A percentile compares a stretch with the other conserved stretches of the same genome.
Evolutionary conservation across 2,113 vertebrate genomes (phyloP).

Genomic region (Neotragus pygmaeus): DNA sequence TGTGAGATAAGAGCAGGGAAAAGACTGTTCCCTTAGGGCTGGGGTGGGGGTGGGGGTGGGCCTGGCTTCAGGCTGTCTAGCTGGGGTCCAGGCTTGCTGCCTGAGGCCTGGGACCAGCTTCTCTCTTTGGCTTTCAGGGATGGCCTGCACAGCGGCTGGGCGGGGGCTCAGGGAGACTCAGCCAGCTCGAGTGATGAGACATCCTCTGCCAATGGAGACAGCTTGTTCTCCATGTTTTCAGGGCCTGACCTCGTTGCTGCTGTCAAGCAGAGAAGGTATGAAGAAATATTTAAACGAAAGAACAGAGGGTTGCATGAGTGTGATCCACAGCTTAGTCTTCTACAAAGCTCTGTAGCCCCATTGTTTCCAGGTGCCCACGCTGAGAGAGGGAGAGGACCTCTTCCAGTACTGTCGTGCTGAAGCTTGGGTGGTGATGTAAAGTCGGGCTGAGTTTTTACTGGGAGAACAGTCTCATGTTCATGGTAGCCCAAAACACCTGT

Average conservation of each 20-base stretch:
- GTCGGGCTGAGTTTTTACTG: neutral
- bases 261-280: conserved; percentile 96
- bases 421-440: neutral
- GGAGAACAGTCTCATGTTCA: neutral
- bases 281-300: neutral
- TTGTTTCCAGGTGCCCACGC: neutral
- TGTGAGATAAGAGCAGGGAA: neutral
- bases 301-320: neutral
- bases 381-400: neutral
- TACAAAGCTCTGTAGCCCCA: neutral
- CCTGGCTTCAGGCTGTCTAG: neutral
- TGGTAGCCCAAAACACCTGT: neutral
- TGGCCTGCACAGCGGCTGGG: conserved; percentile 91
- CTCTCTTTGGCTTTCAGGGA: conserved; percentile 84
- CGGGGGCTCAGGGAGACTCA: conserved; percentile 95
- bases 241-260: conserved; percentile 98
- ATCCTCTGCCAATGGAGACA: conserved; percentile 97
- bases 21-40: neutral
- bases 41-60: neutral
- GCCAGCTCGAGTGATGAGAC: conserved; percentile 98
- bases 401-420: neutral
- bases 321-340: neutral
- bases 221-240: conserved; percentile 99
- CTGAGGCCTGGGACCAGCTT: neutral
- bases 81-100: neutral